Percentiles rank a stretch among this genome's conserved stretches.
phyloP scores from a whole-genome alignment of 2,888 invertebrate genomes.

The Itoplectis maculator region DNA sequence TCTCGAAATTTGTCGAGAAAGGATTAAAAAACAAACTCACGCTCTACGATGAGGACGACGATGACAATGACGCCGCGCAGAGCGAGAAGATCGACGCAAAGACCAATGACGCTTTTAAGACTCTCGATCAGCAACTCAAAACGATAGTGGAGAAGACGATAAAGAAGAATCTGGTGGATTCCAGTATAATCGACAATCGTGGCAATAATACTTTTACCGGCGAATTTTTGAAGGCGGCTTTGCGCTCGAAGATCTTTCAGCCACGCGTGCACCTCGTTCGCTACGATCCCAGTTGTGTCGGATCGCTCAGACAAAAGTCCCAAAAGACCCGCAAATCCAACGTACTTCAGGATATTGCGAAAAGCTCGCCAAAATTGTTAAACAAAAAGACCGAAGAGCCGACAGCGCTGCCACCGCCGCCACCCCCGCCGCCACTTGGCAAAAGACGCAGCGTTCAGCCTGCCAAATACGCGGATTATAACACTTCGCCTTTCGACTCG shows the following conservation, averaged over 20 bases:
- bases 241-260: constrained; percentile 77
- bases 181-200: constrained; percentile 47
- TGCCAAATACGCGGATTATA: constrained; percentile 75
- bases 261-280: constrained; percentile 78
- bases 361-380: neutral
- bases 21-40: constrained; percentile 75
- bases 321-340: neutral
- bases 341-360: neutral
- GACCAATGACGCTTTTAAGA: constrained; percentile 69
- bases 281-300: constrained; percentile 64
- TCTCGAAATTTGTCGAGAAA: constrained; percentile 79
- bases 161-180: constrained; percentile 78
- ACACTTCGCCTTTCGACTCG: constrained; percentile 70
- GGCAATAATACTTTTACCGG: constrained; percentile 72
- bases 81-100: constrained; percentile 1
- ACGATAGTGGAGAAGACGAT: constrained; percentile 80
- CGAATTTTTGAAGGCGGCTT: constrained; percentile 75
- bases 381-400: neutral
- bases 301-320: neutral
- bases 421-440: constrained; percentile 47
- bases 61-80: constrained; percentile 9
- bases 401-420: too few relatives aligned
- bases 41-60: constrained; percentile 4
- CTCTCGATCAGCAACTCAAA: constrained; percentile 79
- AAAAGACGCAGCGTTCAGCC: constrained; percentile 75